phyloP scores from a whole-genome alignment of 2,888 invertebrate species.

The Horisme vitalbata region DNA sequence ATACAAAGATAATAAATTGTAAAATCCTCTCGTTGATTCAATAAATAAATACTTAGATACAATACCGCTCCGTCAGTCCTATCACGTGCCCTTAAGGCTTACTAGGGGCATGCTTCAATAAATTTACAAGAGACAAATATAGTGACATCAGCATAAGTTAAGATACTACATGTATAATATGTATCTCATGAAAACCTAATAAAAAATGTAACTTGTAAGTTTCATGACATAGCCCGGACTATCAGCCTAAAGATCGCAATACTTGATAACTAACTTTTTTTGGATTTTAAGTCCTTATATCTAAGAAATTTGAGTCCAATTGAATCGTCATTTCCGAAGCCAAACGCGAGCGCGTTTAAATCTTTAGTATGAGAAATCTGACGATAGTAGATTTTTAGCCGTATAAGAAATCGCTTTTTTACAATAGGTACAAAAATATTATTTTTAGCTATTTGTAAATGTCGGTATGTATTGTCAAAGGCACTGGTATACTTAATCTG shows the following conservation, averaged over 20 bases:
- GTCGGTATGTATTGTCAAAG: constrained; percentile 81
- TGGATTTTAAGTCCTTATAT: constrained; percentile 41
- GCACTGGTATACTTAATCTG: constrained; percentile 76
- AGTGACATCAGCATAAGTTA: background rate
- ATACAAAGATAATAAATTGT: constrained; percentile 83
- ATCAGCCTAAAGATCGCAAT: constrained; percentile 54
- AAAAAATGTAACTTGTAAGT: background rate
- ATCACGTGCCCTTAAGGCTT: constrained; percentile 70
- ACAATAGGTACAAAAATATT: constrained; percentile 78
- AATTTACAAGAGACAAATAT: background rate
- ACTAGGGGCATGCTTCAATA: constrained; percentile 49
- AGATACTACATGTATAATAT: too few species aligned
- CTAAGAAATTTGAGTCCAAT: constrained; percentile 10
- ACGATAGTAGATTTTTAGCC: constrained; percentile 31
- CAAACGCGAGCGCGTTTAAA: constrained; percentile 11
- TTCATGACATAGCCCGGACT: constrained; percentile 6
- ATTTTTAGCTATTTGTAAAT: constrained; percentile 67
- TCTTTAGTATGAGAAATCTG: constrained; percentile 29
- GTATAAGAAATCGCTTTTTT: constrained; percentile 55
- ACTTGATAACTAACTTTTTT: constrained; percentile 62
- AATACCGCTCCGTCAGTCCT: constrained; percentile 61
- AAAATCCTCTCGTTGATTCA: constrained; percentile 77
- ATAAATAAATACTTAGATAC: constrained; percentile 79
- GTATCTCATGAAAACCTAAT: too few species aligned
- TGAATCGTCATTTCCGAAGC: constrained; percentile 23